phyloP scores from a whole-genome alignment of 2,113 vertebrate genomes.

The Periophthalmodon schlosseri region DNA sequence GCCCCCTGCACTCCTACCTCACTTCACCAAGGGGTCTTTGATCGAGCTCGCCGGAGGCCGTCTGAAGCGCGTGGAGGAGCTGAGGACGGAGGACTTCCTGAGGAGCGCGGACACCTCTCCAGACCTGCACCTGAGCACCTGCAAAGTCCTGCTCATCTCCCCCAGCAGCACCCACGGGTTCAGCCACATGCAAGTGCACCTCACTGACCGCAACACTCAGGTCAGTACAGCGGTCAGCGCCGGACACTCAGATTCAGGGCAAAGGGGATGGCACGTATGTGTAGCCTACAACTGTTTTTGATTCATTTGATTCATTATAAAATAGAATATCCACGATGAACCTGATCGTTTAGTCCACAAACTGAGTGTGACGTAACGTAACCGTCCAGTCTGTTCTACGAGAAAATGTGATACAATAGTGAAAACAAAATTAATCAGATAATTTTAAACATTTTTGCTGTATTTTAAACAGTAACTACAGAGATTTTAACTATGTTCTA shows the following conservation, averaged over 20 bases:
- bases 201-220: constrained; percentile 81
- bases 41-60: constrained; percentile 78
- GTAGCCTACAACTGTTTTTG: background rate
- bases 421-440: no score
- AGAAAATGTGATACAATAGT: background rate
- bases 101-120: constrained; percentile 75
- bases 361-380: no score
- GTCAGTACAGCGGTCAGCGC: constrained; percentile 54
- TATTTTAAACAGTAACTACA: no score
- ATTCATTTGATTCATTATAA: background rate
- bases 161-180: constrained; percentile 72
- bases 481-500: no score
- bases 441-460: no score
- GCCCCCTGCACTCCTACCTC: constrained; percentile 78
- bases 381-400: background rate
- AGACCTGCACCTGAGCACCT: constrained; percentile 81
- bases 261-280: background rate
- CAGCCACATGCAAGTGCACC: constrained; percentile 80
- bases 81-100: constrained; percentile 80
- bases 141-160: constrained; percentile 76
- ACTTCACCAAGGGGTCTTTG: constrained; percentile 82
- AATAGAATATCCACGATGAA: no score
- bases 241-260: background rate
- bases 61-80: constrained; percentile 79
- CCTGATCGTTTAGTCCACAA: no score